Evolutionary conservation across 2,113 vertebrate species (phyloP), one percentile per base, ranked within the genome.

Genomic region (Scalopus aquaticus): DNA sequence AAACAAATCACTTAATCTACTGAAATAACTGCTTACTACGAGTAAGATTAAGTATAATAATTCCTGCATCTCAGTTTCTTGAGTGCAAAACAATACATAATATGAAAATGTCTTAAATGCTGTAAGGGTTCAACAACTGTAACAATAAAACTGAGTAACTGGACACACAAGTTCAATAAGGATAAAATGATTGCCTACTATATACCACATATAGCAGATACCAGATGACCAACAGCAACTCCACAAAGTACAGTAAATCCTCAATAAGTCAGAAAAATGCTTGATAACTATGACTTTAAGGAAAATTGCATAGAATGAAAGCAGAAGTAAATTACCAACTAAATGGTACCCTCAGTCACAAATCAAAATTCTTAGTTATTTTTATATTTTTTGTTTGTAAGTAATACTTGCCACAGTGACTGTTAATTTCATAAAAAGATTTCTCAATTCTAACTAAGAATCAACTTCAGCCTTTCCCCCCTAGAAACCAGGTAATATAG

Each of bases 301-400:
- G 3, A 70, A 70, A 35, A 69, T 35, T 69, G 65, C 15, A 56
- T 22, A 22, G 19, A 56, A 56, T 56, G 54, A 56, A 22, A 22
- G 54, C 54, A 56, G 54, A 22, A 56, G 54, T 22, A 56, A 56
- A 56, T 24, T 56, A 56, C 19, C 54, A 56, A 56, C 54, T 74
- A 76, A 82, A 5, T 64, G 8, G 20, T 62, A 5, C 19, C 37
- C 46, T 77, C 81, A 20, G n/a, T 58, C 37, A 62, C 35, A 96
- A 60, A 87, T 78, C 37, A 88, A 93, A 90, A 73, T 56, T 69
- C n/a, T 77, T 15, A 82, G 60, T 82, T 88, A 69, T 80, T 89
- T 86, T 72, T 86, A 62, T 16, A 13, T 65, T 54, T 70, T 80
- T n/a, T 20, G 46, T 37, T 69, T 42, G 64, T 70, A 96, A 95